Conservation (phyloP, 2,888 invertebrate genomes). For the Hemaris fuciformis region DNA sequence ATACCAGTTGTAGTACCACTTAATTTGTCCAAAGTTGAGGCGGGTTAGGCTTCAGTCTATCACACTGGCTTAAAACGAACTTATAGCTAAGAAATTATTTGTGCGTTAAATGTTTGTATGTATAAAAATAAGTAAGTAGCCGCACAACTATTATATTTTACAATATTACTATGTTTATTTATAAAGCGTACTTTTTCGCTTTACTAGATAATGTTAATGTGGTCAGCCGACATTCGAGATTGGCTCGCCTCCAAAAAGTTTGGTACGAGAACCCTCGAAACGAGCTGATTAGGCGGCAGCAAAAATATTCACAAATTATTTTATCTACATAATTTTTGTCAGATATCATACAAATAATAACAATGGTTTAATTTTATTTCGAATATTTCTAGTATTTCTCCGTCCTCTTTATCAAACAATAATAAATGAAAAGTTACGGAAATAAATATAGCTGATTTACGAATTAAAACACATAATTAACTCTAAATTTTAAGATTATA, state of each 20-base stretch:
- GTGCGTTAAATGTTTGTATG: too few relatives aligned
- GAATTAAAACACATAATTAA: too few relatives aligned
- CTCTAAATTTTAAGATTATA: too few relatives aligned
- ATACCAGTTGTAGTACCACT: too few relatives aligned
- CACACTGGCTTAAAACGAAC: too few relatives aligned
- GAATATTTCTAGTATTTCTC: not conserved
- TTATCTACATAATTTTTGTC: not conserved
- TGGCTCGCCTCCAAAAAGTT: constrained; percentile 5
- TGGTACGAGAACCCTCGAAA: not conserved
- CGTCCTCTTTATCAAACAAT: not conserved
- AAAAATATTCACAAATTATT: constrained; percentile 3
- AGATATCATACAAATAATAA: not conserved
- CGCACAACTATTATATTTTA: not conserved
- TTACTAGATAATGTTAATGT: not conserved
- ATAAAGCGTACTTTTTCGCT: not conserved
- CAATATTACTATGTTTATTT: not conserved
- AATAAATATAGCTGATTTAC: too few relatives aligned
- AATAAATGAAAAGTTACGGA: too few relatives aligned
- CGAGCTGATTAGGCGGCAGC: not conserved
- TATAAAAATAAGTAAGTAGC: too few relatives aligned
- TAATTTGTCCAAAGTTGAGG: too few relatives aligned
- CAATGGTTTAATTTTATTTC: not conserved
- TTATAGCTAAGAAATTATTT: too few relatives aligned
- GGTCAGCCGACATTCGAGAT: not conserved
- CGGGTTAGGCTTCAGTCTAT: too few relatives aligned